A percentile compares a stretch with the other conserved stretches of the same genome.
These are phyloP conservation scores for Brachyhypopomus occidentalis DNA, from an alignment of 2,113 vertebrate species.

Conservation along the genomic window DNA sequence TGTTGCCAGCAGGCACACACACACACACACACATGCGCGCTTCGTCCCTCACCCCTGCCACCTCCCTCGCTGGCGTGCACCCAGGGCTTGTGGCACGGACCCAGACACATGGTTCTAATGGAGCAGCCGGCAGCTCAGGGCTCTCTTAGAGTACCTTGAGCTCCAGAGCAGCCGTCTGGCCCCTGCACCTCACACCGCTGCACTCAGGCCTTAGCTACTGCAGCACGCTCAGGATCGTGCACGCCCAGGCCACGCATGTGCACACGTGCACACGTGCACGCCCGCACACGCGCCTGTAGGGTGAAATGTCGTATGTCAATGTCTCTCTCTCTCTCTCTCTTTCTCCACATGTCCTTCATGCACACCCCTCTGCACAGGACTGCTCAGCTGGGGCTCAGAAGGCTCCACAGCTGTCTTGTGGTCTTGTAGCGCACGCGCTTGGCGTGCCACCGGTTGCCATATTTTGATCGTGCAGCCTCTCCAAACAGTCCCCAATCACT, in stretches of 20 bases:
- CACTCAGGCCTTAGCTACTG: no score
- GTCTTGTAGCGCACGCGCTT: conserved; percentile 9
- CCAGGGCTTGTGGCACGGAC: conserved; percentile 56
- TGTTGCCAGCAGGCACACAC: conserved; percentile 7
- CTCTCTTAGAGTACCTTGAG: background rate
- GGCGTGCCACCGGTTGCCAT: conserved; percentile 66
- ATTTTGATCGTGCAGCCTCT: conserved; percentile 59
- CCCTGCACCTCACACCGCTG: background rate
- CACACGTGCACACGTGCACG: no score
- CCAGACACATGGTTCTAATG: conserved; percentile 72
- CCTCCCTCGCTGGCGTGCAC: conserved; percentile 52
- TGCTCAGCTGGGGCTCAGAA: background rate
- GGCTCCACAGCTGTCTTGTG: conserved; percentile 10
- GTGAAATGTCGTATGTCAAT: background rate
- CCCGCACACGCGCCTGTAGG: no score
- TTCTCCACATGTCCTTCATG: background rate
- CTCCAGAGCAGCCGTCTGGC: background rate
- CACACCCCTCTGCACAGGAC: background rate
- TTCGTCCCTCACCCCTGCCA: background rate
- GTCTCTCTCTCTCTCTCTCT: background rate
- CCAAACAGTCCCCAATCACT: conserved; percentile 62
- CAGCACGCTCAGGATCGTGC: no score
- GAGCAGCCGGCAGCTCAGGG: conserved; percentile 20
- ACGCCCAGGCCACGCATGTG: no score
- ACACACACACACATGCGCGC: background rate